These are phyloP conservation scores for Pseudomyrmex pallidus DNA, from an alignment of 1,140 invertebrate genomes.

Conservation along the genomic window DNA sequence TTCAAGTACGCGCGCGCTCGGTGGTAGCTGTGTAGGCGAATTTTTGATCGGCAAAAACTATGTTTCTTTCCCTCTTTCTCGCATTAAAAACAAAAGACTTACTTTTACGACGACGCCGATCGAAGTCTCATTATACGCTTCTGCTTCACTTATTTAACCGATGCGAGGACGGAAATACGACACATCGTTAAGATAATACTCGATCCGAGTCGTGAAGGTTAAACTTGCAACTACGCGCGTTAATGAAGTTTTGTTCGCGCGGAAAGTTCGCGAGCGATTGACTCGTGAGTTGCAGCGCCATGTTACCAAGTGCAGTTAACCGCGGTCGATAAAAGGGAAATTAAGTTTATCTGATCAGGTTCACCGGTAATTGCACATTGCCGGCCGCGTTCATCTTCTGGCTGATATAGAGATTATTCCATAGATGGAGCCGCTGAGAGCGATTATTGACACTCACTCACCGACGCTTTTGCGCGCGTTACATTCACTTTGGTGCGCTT, in stretches of 20 bases:
- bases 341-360: too few species aligned
- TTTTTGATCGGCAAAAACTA: too few species aligned
- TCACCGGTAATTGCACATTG: too few species aligned
- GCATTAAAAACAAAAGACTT: too few species aligned
- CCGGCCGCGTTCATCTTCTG: too few species aligned
- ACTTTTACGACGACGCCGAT: not conserved
- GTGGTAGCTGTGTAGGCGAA: conserved; percentile 1
- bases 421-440: too few species aligned
- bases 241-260: conserved; percentile 45
- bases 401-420: too few species aligned
- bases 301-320: conserved; percentile 8
- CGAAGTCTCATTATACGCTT: conserved; percentile 4
- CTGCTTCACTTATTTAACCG: not conserved
- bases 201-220: not conserved
- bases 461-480: too few species aligned
- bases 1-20: conserved; percentile 40
- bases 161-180: not conserved
- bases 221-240: conserved; percentile 3
- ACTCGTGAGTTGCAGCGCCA: not conserved
- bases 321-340: conserved; percentile 1
- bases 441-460: too few species aligned
- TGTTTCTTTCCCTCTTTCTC: too few species aligned
- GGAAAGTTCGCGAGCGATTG: conserved; percentile 1
- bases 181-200: not conserved
- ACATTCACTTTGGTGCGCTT: too few species aligned